Conservation (phyloP, 2,113 vertebrate species). For the Procapra przewalskii region DNA sequence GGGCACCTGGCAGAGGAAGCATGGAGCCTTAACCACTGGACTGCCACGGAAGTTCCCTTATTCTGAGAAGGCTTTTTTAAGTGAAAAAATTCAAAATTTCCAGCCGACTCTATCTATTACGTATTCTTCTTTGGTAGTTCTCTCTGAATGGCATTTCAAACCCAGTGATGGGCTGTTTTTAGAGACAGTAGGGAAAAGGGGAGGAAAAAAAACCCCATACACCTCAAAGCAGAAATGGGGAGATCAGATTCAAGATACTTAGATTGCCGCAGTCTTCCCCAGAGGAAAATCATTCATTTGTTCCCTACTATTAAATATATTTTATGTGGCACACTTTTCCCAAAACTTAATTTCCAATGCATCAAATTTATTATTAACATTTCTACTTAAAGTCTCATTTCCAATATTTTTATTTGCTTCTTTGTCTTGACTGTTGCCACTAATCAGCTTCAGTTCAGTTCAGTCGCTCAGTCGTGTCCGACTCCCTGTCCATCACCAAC, state of each 20-base stretch:
- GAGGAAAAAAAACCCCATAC: neutral
- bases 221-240: neutral
- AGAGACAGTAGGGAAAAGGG: neutral
- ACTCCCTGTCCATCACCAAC: neutral
- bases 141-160: neutral
- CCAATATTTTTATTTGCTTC: neutral
- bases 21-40: neutral
- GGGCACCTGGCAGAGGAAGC: neutral
- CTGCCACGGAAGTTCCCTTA: neutral
- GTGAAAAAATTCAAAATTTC: neutral
- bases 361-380: neutral
- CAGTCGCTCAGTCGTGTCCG: accelerated
- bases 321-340: neutral
- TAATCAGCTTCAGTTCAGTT: neutral
- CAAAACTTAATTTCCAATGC: neutral
- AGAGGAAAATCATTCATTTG: neutral
- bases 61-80: neutral
- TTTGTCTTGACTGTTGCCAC: neutral
- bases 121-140: neutral
- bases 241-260: neutral
- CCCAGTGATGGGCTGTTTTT: neutral
- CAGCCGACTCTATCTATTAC: neutral
- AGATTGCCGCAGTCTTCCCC: neutral
- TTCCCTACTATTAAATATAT: neutral
- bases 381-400: neutral